These are phyloP conservation scores for Pelecanoides urinatrix DNA, from an alignment of 2,113 vertebrate genomes.

Conservation along the genomic window DNA sequence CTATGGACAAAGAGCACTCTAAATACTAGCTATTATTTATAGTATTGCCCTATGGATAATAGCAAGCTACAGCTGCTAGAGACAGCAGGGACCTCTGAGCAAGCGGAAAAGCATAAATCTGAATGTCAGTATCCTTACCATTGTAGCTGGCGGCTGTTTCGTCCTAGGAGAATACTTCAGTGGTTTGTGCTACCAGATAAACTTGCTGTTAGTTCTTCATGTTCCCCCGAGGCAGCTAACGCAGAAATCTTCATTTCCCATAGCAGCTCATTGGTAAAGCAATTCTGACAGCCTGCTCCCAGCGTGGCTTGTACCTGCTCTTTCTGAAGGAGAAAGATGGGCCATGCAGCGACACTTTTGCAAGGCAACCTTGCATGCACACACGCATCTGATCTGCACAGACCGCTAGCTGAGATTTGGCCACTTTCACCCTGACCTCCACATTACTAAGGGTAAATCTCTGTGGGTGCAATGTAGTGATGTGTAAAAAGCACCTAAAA, in stretches of 20 bases:
- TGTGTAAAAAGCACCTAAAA: background rate
- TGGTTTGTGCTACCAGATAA: background rate
- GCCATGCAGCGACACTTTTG: rapidly evolving
- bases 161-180: background rate
- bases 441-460: background rate
- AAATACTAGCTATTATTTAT: background rate
- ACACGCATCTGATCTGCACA: background rate
- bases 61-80: conserved; percentile 1
- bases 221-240: background rate
- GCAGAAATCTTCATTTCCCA: background rate
- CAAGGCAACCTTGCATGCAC: background rate
- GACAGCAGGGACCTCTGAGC: background rate
- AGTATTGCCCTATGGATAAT: background rate
- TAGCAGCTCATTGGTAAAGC: background rate
- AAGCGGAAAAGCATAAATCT: background rate
- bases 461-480: background rate
- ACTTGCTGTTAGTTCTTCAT: background rate
- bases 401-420: background rate
- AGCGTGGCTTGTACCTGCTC: background rate
- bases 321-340: background rate
- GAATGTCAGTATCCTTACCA: background rate
- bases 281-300: background rate
- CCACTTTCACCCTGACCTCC: background rate
- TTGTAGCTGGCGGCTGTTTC: background rate
- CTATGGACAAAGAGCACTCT: background rate